Evolutionary conservation across 2,797 vertebrate species (phyloP).

Genomic region (Pangasius sanitwongsei): DNA sequence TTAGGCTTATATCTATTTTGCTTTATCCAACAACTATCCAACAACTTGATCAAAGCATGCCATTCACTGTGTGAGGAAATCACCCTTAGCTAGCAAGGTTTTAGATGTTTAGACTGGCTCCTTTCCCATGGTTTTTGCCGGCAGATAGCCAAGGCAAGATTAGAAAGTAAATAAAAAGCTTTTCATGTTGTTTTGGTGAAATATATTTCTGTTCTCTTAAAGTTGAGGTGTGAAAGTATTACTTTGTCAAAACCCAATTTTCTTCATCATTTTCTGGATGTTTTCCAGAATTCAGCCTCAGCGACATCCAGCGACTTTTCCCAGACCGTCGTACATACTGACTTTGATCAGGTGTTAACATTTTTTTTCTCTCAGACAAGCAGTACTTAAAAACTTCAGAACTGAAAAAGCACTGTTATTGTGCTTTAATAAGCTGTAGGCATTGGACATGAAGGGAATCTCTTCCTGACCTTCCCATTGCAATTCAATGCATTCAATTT

Average conservation of each 20-base stretch:
- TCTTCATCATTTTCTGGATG: background rate
- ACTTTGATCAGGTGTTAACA: background rate
- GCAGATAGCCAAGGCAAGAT: background rate
- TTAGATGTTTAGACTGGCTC: background rate
- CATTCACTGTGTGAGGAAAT: background rate
- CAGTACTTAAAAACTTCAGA: background rate
- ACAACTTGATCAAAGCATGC: background rate
- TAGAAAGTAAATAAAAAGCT: background rate
- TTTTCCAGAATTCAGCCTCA: background rate
- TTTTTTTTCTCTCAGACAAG: background rate
- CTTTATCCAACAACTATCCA: background rate
- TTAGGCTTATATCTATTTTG: background rate
- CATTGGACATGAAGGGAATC: background rate
- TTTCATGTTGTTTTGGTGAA: background rate
- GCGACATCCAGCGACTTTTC: background rate
- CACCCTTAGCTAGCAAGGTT: background rate
- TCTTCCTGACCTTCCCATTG: background rate
- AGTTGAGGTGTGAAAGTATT: background rate
- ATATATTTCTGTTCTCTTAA: background rate
- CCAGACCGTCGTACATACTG: too few relatives aligned
- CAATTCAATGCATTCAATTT: constrained; percentile 19
- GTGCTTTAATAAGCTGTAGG: background rate
- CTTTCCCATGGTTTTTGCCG: background rate
- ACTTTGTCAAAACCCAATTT: background rate
- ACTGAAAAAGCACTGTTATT: background rate